These are phyloP conservation scores for Psittacula derbiana DNA, from an alignment of 2,797 vertebrate genomes.

Conservation along the genomic window DNA sequence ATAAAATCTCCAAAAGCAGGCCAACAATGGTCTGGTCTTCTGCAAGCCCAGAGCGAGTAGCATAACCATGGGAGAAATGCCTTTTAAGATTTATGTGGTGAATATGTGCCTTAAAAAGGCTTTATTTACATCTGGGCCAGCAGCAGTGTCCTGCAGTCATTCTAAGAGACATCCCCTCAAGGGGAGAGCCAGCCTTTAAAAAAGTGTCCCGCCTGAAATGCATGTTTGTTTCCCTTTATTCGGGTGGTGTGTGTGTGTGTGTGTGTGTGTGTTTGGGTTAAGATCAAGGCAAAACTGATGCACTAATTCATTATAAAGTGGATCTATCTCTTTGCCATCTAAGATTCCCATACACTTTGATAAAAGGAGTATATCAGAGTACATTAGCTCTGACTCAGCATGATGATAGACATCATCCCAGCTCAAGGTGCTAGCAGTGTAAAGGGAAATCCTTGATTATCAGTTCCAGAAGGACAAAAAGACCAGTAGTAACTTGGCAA, in stretches of 20 bases:
- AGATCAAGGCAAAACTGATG: neutral
- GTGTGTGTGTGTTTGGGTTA: no score
- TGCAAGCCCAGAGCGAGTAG: neutral
- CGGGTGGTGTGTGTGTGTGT: no score
- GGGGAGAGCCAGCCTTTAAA: neutral
- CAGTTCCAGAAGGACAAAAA: neutral
- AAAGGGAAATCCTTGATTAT: neutral
- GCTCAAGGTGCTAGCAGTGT: neutral
- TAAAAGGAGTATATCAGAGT: fast-evolving
- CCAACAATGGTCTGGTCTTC: neutral
- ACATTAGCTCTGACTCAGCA: fast-evolving
- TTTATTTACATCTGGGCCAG: neutral
- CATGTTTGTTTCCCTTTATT: neutral
- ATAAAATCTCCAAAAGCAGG: neutral
- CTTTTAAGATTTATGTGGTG: neutral
- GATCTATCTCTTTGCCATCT: neutral
- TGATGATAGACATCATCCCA: neutral
- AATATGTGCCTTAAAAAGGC: neutral
- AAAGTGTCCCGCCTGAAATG: neutral
- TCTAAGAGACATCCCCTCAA: neutral
- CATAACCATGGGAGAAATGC: neutral
- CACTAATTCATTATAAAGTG: neutral
- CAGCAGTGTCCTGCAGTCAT: neutral
- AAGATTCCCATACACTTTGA: neutral
- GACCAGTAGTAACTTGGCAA: neutral